These are phyloP conservation scores for Polietes domitor DNA, from an alignment of 2,888 invertebrate species.

Conservation along the genomic window DNA sequence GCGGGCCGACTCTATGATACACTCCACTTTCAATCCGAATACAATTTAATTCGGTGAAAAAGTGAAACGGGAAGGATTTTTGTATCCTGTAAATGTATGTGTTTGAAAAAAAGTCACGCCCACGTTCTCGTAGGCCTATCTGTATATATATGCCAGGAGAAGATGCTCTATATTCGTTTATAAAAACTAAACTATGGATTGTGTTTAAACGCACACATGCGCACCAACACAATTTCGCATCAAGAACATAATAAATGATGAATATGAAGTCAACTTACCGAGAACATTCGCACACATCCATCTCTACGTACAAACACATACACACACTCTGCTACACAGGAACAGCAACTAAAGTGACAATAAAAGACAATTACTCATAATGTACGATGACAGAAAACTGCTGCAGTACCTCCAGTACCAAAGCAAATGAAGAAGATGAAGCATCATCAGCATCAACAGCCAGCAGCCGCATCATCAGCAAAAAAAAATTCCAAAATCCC, in stretches of 20 bases:
- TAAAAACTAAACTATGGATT: slow-evolving; percentile 36
- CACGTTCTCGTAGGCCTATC: not conserved
- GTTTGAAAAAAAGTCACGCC: too few relatives aligned
- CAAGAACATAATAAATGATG: slow-evolving; percentile 41
- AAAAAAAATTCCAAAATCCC: slow-evolving; percentile 43
- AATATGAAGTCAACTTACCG: slow-evolving; percentile 41
- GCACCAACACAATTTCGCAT: slow-evolving; percentile 18
- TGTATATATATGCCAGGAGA: not conserved
- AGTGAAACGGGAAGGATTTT: too few relatives aligned
- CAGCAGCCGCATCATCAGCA: not conserved
- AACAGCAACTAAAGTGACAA: slow-evolving; percentile 41
- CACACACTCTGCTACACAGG: not conserved
- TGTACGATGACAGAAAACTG: slow-evolving; percentile 46
- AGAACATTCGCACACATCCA: not conserved
- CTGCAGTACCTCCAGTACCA: slow-evolving; percentile 1
- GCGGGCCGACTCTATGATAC: too few relatives aligned
- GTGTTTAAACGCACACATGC: too few relatives aligned
- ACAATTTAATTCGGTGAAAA: too few relatives aligned
- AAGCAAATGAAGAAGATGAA: slow-evolving; percentile 32
- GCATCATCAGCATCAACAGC: not conserved
- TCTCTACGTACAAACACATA: not conserved
- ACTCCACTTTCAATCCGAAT: too few relatives aligned
- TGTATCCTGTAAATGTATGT: too few relatives aligned
- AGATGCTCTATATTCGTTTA: slow-evolving; percentile 41
- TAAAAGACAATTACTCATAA: slow-evolving; percentile 66